Base-by-base conservation (phyloP, 2,797 vertebrate species). In the Vultur gryphus region DNA sequence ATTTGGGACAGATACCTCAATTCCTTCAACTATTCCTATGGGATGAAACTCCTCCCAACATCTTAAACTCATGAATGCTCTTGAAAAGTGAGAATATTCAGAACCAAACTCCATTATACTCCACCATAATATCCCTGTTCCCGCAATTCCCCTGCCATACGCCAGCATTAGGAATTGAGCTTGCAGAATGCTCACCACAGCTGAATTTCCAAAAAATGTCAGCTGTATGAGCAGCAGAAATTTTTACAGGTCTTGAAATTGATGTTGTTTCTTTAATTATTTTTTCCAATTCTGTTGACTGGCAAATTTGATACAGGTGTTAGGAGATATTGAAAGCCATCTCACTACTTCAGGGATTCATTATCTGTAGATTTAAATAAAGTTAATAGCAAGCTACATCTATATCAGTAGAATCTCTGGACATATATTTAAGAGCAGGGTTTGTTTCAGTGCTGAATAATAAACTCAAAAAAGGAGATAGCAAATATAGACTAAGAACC, bases 401-500 rank as follows among this genome's bases (percentile, higher is more conserved):
- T 86, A 1, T n/a, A 62, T 92, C 26, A 51, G 18, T 48, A 72
- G 73, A 90, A 18, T 89, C 35, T 89, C 61, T 95, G 80, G 73
- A 70, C 43, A 15, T 44, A 18, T 48, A 79, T 84, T 93, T 93
- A 86, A 95, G 52, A 87, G 66, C 51, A 90, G 55, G 41, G 26
- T 87, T 96, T 89, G 31, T 81, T 85, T 94, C 75, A 70, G 37
- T 66, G 62, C 49, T 90, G 80, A 51, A 66, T 87, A 91, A 81
- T 72, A 82, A 93, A 82, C 59, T 93, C 23, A 35, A 31, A 85
- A 89, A 78, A 71, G 41, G 70, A 94, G 62, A 76, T 0, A 77
- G 37, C 66, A 95, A 84, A 91, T 90, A 76, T 5, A 91, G 94
- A 41, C 72, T 94, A 73, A 84, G 91, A 95, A 77, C 79, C 78